Conservation (phyloP, 2,113 vertebrate species). For the Gopherus evgoodei region DNA sequence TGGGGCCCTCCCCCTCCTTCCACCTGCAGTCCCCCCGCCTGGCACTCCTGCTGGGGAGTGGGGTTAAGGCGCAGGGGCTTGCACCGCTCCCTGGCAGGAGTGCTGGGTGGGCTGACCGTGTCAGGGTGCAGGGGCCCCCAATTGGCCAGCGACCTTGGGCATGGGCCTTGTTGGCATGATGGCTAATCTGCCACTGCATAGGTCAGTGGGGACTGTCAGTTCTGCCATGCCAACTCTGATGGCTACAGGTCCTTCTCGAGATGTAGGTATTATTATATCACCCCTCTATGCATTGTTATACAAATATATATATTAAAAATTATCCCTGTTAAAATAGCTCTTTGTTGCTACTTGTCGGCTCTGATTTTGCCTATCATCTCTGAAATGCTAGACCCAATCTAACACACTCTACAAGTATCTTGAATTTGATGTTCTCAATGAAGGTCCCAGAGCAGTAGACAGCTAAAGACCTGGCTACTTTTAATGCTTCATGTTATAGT, state of each 20-base stretch:
- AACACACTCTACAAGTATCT: not conserved
- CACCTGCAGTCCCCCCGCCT: too few species aligned
- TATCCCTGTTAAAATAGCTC: not conserved
- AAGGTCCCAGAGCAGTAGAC: not conserved
- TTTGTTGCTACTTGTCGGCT: not conserved
- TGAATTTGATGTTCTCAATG: not conserved
- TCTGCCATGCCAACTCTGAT: not conserved
- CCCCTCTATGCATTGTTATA: not conserved
- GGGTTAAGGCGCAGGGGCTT: too few species aligned
- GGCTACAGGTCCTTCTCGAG: not conserved
- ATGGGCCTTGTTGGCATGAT: too few species aligned
- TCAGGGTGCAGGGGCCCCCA: too few species aligned
- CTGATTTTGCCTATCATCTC: not conserved
- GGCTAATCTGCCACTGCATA: too few species aligned
- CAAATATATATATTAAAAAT: too few species aligned
- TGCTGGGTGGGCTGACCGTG: too few species aligned
- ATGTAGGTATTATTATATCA: not conserved
- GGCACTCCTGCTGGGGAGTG: too few species aligned
- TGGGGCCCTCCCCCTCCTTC: too few species aligned
- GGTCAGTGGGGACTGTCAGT: not conserved
- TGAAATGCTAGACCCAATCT: not conserved
- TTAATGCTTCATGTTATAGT: not conserved
- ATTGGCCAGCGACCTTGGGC: too few species aligned
- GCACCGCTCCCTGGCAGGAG: too few species aligned
- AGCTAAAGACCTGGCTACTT: not conserved